Evolutionary conservation across 2,888 invertebrate species (phyloP).

Genomic region (Gymnocheta viridis): DNA sequence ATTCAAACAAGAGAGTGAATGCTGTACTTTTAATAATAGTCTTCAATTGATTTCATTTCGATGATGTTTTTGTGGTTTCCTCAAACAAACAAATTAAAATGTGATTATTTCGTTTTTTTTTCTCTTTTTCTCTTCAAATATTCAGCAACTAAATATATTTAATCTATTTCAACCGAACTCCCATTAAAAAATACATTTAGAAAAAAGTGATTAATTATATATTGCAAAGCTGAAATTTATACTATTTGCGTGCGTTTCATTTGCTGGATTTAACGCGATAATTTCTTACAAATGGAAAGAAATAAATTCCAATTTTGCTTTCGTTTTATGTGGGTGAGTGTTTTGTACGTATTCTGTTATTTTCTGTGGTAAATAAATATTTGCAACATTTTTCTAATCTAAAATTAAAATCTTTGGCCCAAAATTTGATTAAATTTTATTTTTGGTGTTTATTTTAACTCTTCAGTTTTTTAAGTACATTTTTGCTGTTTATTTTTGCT

Average conservation of each 20-base stretch:
- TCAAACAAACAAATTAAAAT: neutral
- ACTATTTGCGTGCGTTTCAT: neutral
- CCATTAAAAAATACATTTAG: neutral
- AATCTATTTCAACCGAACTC: conserved; percentile 15
- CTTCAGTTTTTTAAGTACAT: conserved; percentile 12
- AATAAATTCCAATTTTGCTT: neutral
- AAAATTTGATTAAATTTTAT: conserved; percentile 45
- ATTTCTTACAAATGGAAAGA: neutral
- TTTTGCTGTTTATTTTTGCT: conserved; percentile 19
- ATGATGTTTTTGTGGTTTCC: neutral
- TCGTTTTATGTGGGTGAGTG: neutral
- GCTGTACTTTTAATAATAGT: neutral
- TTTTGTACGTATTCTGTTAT: neutral
- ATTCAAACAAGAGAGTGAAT: too few relatives aligned
- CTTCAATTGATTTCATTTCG: neutral
- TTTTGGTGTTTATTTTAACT: conserved; percentile 38
- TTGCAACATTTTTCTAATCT: conserved; percentile 54
- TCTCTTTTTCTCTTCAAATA: neutral
- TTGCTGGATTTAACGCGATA: neutral
- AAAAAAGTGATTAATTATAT: conserved; percentile 35
- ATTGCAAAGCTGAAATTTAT: conserved; percentile 5
- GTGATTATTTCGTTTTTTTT: neutral
- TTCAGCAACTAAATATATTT: neutral
- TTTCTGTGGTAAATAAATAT: conserved; percentile 36
- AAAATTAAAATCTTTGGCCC: conserved; percentile 53